Evolutionary conservation across 2,888 invertebrate genomes (phyloP).

Genomic region (Trichopoda pennipes): DNA sequence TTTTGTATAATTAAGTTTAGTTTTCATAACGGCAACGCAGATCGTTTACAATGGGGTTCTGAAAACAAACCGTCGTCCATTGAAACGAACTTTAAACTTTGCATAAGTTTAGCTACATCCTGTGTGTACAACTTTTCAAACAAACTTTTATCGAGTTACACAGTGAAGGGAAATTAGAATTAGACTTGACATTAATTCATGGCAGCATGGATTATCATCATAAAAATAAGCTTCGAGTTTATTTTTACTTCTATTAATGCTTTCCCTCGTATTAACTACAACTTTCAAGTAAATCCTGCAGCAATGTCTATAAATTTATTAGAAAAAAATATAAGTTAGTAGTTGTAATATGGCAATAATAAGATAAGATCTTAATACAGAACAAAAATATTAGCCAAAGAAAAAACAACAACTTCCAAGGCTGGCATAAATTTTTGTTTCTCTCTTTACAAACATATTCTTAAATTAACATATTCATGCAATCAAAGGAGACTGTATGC

Average conservation of each 20-base stretch:
- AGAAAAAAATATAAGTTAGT: background rate
- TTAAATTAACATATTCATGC: background rate
- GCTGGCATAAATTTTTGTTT: background rate
- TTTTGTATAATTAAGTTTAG: too few species aligned
- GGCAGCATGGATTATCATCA: background rate
- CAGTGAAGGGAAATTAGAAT: too few species aligned
- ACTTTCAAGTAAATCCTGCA: slow-evolving; percentile 18
- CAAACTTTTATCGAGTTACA: too few species aligned
- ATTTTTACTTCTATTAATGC: background rate
- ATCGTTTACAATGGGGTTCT: too few species aligned
- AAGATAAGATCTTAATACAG: slow-evolving; percentile 48
- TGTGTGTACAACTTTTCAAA: too few species aligned
- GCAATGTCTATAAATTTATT: slow-evolving; percentile 1
- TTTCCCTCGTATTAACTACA: slow-evolving; percentile 28
- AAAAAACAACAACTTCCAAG: background rate
- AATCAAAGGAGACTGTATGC: background rate
- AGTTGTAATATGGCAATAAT: slow-evolving; percentile 28
- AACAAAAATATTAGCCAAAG: slow-evolving; percentile 18
- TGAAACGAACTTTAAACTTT: too few species aligned
- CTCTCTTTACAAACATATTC: background rate
- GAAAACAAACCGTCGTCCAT: too few species aligned
- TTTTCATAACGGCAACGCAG: too few species aligned
- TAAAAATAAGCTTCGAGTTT: background rate
- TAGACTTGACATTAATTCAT: too few species aligned
- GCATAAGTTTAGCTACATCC: too few species aligned